Conservation (phyloP, 2,113 vertebrate species). For the Lynx canadensis region DNA sequence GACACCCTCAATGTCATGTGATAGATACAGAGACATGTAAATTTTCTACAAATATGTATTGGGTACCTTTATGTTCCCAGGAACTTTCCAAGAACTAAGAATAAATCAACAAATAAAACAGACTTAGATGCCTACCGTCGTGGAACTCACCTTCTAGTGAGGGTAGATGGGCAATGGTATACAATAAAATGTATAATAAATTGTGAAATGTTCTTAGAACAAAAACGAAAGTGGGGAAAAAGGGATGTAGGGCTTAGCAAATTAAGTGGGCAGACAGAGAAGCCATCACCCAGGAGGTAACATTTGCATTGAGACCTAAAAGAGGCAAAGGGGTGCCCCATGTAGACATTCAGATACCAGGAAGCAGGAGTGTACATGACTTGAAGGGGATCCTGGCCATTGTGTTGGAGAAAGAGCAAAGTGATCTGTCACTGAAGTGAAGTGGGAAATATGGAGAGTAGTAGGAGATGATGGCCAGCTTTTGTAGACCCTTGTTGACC, state of each 20-base stretch:
- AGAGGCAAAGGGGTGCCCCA: too few relatives aligned
- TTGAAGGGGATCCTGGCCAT: not conserved
- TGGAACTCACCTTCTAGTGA: not conserved
- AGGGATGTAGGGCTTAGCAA: not conserved
- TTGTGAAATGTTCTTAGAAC: not conserved
- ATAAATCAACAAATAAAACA: not conserved
- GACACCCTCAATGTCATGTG: not conserved
- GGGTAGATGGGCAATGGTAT: not conserved
- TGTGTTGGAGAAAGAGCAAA: not conserved
- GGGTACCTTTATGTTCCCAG: not conserved
- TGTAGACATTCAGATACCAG: not conserved
- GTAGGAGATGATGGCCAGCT: not conserved
- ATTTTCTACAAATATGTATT: not conserved
- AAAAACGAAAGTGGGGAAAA: not conserved
- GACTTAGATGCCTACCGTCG: not conserved
- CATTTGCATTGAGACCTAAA: not conserved
- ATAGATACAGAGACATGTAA: not conserved
- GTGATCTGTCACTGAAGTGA: not conserved
- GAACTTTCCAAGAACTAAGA: not conserved
- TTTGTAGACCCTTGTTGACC: not conserved
- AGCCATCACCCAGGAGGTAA: not conserved
- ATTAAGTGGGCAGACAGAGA: not conserved
- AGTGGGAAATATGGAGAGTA: not conserved
- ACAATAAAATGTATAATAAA: not conserved
- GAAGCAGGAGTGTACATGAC: accelerated